A percentile compares a stretch with the other conserved stretches of the same genome.
These are phyloP conservation scores for Silurus glanis DNA, from an alignment of 2,113 vertebrate species.

Conservation along the genomic window DNA sequence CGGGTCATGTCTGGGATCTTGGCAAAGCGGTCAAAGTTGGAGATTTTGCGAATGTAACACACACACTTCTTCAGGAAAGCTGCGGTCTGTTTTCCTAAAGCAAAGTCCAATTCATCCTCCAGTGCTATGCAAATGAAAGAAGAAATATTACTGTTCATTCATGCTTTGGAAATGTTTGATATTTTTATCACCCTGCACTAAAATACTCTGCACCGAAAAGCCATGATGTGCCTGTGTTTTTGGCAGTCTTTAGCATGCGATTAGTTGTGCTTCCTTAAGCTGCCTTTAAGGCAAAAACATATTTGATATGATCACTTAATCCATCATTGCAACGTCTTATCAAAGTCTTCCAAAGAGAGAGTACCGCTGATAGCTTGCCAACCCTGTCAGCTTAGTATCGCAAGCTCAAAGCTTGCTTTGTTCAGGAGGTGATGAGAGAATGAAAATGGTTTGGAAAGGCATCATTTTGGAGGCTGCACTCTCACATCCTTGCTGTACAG, in stretches of 20 bases:
- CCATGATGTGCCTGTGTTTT: not conserved
- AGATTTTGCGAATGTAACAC: slow-evolving; percentile 98
- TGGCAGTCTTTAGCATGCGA: slow-evolving; percentile 47
- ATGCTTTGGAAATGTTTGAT: slow-evolving; percentile 32
- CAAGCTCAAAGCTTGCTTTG: slow-evolving; percentile 44
- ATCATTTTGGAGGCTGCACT: slow-evolving; percentile 41
- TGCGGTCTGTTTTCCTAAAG: slow-evolving; percentile 94
- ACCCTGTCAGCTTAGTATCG: slow-evolving; percentile 53
- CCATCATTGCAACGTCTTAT: slow-evolving; percentile 57
- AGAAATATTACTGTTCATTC: slow-evolving; percentile 22
- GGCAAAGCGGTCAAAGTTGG: slow-evolving; percentile 93
- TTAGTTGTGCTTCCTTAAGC: slow-evolving; percentile 57
- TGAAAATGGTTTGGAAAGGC: slow-evolving; percentile 15
- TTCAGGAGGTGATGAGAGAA: slow-evolving; percentile 39
- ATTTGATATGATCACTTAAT: slow-evolving; percentile 66
- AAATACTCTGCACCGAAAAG: slow-evolving; percentile 19
- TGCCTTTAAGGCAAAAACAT: slow-evolving; percentile 58
- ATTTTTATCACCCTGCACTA: slow-evolving; percentile 18
- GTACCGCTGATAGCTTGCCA: slow-evolving; percentile 59
- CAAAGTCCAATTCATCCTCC: slow-evolving; percentile 97
- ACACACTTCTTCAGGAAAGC: slow-evolving; percentile 98
- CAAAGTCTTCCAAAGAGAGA: slow-evolving; percentile 55
- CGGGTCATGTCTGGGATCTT: slow-evolving; percentile 92
- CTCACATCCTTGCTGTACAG: slow-evolving; percentile 49
- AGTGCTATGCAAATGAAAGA: slow-evolving; percentile 75